Evolutionary conservation across 2,888 invertebrate species (phyloP), one percentile per base, ranked within the genome.

Genomic region (Leptothorax acervorum): DNA sequence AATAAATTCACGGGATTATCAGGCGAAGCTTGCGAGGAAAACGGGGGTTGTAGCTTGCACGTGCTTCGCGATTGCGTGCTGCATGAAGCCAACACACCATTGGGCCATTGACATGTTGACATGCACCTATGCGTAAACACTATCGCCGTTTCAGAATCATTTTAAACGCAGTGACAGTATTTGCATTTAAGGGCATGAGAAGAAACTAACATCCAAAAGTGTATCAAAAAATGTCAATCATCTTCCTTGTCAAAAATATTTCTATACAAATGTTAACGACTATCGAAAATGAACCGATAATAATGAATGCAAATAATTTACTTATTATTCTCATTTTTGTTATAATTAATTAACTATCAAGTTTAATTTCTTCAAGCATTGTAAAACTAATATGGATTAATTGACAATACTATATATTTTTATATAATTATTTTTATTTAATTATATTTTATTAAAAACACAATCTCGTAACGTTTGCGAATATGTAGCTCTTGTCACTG

Each of bases 41-140:
- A 57, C n/a, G 57, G 48, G 51, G 51, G 28, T 70, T 71, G 81
- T 71, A 71, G 55, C n/a, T 31, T 53, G 81, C 86, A 86, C 86
- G 84, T 86, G 86, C 75, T 86, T 45, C 62, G 82, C 75, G 81
- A 84, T 86, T 86, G 84, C 86, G 81, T 82, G 84, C 51, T 45
- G 75, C 70, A 62, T 81, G 63, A 68, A 81, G 31, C n/a, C 51
- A 63, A 57, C 68, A 57, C 53, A 70, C 73, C 71, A 74, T 62
- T 81, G 63, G 76, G 85, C 74, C 85, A 65, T 83, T 83, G 85
- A 85, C 85, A 71, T 70, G 79, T 76, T 79, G 79, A 66, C 73
- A 79, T 48, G 68, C n/a, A 57, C 28, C 68, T 70, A 75, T 71
- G 79, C 75, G 68, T 74, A 75, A 81, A 84, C 53, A 81, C 65